Evolutionary conservation across 2,113 vertebrate genomes (phyloP).

Genomic region (Hydrolagus affinis): DNA sequence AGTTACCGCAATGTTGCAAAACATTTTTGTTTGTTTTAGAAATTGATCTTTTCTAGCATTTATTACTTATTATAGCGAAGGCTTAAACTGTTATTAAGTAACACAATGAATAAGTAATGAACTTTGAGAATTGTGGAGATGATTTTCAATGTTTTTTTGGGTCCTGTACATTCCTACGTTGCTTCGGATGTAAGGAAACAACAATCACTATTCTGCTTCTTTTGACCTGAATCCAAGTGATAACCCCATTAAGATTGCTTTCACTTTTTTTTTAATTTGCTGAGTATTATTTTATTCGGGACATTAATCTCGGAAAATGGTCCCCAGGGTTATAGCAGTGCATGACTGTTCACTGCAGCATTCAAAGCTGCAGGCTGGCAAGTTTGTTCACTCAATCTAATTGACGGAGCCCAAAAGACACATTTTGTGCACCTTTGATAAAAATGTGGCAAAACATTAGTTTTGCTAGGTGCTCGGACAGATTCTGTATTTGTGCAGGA

Average conservation of each 20-base stretch:
- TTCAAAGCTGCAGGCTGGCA: background rate
- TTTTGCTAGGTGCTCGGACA: background rate
- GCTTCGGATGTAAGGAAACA: background rate
- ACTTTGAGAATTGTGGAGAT: too few species aligned
- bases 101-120: background rate
- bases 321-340: background rate
- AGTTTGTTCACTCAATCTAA: background rate
- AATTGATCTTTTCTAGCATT: background rate
- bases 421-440: constrained; percentile 5
- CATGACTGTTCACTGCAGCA: too few species aligned
- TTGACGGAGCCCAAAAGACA: background rate
- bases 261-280: too few species aligned
- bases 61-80: too few species aligned
- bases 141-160: too few species aligned
- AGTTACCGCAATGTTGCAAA: background rate
- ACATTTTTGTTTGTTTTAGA: background rate
- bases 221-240: background rate
- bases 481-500: too few species aligned
- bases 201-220: background rate
- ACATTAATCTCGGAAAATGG: background rate
- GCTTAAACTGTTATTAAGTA: too few species aligned
- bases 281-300: background rate
- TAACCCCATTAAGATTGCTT: background rate
- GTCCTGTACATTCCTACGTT: too few species aligned
- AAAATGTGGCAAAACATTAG: background rate